phyloP scores from a whole-genome alignment of 1,140 invertebrate species.

The Drosophila pseudoananassae region DNA sequence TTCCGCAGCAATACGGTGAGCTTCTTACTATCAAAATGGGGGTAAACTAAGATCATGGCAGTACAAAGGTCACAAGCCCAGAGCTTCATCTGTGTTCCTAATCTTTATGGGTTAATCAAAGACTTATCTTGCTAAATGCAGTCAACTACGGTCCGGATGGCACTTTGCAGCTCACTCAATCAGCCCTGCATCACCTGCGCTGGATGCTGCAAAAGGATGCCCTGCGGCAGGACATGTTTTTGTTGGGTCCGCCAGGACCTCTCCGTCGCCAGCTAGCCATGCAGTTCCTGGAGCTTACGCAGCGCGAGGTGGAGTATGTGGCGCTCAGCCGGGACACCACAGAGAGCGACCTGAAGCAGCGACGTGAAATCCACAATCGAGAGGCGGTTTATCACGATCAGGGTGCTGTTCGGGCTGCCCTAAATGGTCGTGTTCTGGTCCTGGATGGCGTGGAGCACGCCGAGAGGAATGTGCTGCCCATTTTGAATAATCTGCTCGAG shows the following conservation, averaged over 20 bases:
- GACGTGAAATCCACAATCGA: slow-evolving; percentile 94
- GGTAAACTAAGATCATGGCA: background rate
- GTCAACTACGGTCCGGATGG: slow-evolving; percentile 85
- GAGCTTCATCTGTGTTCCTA: background rate
- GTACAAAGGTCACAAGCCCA: slow-evolving; percentile 48
- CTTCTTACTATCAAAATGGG: slow-evolving; percentile 2
- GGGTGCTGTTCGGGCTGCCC: slow-evolving; percentile 96
- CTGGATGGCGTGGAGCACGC: slow-evolving; percentile 99
- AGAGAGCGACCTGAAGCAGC: slow-evolving; percentile 97
- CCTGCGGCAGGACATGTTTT: slow-evolving; percentile 97
- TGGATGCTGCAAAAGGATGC: slow-evolving; percentile 98
- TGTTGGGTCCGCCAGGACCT: slow-evolving; percentile 95
- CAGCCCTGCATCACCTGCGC: slow-evolving; percentile 91
- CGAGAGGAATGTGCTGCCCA: slow-evolving; percentile 97
- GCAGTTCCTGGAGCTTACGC: slow-evolving; percentile 94
- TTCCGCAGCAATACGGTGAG: slow-evolving; percentile 92
- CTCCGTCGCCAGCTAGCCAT: slow-evolving; percentile 90
- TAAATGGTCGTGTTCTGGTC: slow-evolving; percentile 94
- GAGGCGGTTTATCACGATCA: slow-evolving; percentile 97
- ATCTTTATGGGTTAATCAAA: slow-evolving; percentile 24
- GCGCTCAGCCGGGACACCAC: slow-evolving; percentile 97
- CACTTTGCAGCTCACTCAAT: slow-evolving; percentile 87
- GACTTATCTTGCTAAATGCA: slow-evolving; percentile 47
- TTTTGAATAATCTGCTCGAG: slow-evolving; percentile 99
- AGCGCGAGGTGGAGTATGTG: slow-evolving; percentile 96